Evolutionary conservation across 2,113 vertebrate species (phyloP).

Genomic region (Rhipidura dahli): DNA sequence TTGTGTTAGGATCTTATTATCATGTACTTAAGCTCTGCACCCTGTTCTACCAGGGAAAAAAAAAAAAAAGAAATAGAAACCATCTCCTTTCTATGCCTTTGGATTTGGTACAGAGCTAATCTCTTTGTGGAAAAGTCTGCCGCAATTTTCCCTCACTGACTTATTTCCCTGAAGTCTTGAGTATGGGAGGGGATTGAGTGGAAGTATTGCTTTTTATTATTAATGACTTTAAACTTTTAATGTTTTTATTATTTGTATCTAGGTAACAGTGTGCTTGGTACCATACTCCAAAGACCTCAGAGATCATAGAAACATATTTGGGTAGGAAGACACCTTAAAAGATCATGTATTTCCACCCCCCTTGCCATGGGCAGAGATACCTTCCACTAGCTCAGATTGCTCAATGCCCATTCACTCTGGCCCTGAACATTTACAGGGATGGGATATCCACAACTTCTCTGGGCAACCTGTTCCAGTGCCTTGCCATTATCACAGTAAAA

Average conservation of each 20-base stretch:
- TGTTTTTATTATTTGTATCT: background rate
- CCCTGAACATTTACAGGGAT: background rate
- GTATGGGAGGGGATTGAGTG: background rate
- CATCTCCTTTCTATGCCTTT: background rate
- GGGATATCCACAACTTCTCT: background rate
- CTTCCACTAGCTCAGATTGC: background rate
- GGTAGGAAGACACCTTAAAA: background rate
- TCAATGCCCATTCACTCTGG: background rate
- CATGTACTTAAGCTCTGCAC: background rate
- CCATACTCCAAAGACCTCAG: background rate
- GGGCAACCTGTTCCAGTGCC: background rate
- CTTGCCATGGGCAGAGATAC: background rate
- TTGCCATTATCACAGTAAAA: background rate
- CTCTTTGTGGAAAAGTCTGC: background rate
- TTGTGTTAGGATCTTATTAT: background rate
- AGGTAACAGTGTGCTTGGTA: background rate
- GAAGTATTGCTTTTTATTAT: background rate
- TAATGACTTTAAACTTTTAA: background rate
- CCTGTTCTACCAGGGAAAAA: background rate
- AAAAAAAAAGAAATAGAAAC: background rate
- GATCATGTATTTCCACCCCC: background rate
- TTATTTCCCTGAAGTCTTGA: background rate
- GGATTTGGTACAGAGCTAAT: background rate
- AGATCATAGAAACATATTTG: background rate
- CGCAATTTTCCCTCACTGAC: background rate